Conservation (phyloP, 2,797 vertebrate genomes). For the Lepilemur septentrionalis region DNA sequence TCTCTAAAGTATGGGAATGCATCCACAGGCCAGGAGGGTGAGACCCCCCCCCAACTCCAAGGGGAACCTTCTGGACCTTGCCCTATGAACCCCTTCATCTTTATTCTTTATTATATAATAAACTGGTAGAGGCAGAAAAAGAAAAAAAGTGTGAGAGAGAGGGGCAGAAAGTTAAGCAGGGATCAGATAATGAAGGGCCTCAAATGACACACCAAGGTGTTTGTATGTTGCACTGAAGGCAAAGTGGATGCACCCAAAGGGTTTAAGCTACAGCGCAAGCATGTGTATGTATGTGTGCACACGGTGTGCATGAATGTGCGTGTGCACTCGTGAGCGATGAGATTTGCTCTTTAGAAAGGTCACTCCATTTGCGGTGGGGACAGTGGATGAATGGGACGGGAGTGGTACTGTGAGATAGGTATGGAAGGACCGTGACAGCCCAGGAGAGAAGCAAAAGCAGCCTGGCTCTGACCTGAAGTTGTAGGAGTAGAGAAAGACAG, state of each 20-base stretch:
- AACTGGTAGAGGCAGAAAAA: not conserved
- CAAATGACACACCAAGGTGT: rapidly evolving
- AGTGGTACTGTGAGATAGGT: not conserved
- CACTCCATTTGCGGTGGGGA: not conserved
- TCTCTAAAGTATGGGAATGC: not conserved
- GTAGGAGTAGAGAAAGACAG: not conserved
- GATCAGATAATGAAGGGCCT: not conserved
- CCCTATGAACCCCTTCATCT: not conserved
- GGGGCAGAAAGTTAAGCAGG: not conserved
- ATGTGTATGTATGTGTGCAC: rapidly evolving
- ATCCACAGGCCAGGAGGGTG: not conserved
- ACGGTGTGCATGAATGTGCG: not conserved
- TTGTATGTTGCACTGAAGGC: not conserved
- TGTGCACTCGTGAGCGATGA: too few relatives aligned
- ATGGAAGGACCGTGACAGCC: not conserved
- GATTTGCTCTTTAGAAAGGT: not conserved
- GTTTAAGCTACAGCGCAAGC: not conserved
- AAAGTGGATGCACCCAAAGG: not conserved
- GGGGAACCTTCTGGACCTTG: not conserved
- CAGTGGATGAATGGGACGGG: not conserved
- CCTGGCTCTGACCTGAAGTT: not conserved
- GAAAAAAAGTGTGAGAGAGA: not conserved
- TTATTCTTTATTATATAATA: not conserved
- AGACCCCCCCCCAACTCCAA: rapidly evolving
- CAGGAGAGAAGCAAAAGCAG: not conserved